phyloP scores from a whole-genome alignment of 1,140 invertebrate species.

The Tetranychus urticae region DNA sequence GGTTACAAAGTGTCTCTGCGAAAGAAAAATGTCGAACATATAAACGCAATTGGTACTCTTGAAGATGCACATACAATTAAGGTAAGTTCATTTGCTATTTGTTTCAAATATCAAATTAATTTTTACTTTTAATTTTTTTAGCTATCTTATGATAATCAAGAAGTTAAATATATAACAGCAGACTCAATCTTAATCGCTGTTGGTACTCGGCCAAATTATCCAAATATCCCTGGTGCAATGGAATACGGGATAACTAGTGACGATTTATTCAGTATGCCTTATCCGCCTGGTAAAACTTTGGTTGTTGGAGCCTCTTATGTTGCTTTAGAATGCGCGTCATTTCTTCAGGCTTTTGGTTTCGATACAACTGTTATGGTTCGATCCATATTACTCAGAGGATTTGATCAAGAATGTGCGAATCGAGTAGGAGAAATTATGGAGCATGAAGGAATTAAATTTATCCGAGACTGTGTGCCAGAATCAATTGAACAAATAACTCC shows the following conservation, averaged over 20 bases:
- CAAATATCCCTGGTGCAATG: constrained; percentile 49
- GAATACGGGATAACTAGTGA: constrained; percentile 86
- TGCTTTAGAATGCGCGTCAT: constrained; percentile 88
- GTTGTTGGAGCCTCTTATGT: constrained; percentile 66
- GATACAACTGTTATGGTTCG: constrained; percentile 26
- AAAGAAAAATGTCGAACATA: constrained; percentile 55
- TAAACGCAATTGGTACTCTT: constrained; percentile 68
- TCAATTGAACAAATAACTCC: constrained; percentile 28
- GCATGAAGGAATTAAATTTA: constrained; percentile 55
- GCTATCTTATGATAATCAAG: constrained; percentile 13
- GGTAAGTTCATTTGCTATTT: constrained; percentile 7
- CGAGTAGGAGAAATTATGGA: constrained; percentile 61
- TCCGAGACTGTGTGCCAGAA: constrained; percentile 47
- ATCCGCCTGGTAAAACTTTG: constrained; percentile 75
- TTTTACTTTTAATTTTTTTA: neutral
- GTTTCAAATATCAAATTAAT: neutral
- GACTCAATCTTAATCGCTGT: constrained; percentile 71
- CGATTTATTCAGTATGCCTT: constrained; percentile 73
- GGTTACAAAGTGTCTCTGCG: constrained; percentile 47
- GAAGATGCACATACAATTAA: constrained; percentile 47
- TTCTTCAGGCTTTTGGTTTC: constrained; percentile 49
- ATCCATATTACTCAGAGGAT: constrained; percentile 75
- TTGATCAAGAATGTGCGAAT: constrained; percentile 89
- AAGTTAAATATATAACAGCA: constrained; percentile 44
- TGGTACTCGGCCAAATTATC: constrained; percentile 56